Evolutionary conservation across 1,140 invertebrate species (phyloP), one percentile per base, ranked within the genome.

Genomic region (Gryon sp.): DNA sequence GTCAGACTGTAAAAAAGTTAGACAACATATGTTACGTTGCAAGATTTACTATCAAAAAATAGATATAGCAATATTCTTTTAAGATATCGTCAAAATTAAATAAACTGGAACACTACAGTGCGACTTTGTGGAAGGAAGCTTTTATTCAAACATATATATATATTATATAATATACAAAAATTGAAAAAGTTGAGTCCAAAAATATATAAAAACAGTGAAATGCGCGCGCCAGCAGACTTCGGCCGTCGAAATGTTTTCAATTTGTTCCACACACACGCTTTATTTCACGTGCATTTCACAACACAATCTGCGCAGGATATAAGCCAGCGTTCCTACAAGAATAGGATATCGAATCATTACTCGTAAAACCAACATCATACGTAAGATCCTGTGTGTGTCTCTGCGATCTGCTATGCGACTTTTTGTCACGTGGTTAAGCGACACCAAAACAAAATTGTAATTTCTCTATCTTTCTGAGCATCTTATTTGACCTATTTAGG

Each of bases 321-420:
- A 55, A 50, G 32, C 65, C n/a, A n/a, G 36, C 32, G 41, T 40
- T 57, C 28, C 32, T 12, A 24, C n/a, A n/a, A 46, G 50, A 70
- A 43, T 52, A 46, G 41, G 22, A 24, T 60, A 70, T 60, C 53
- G 34, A 26, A 20, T 28, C 55, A 70, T 70, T 36, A 26, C 55
- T 70, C 66, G 55, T 70, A 70, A 70, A 70, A 70, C 24, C 34
- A 16, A n/a, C 24, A 24, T 19, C 45, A 16, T 36, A 52, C 60
- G 36, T 65, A 18, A n/a, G 46, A 63, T 52, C 32, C 9, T n/a
- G n/a, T n/a, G n/a, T n/a, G n/a, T n/a, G n/a, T n/a, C n/a, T n/a
- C n/a, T n/a, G n/a, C n/a, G n/a, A 59, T 46, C 26, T 38, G 9
- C 15, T 20, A 8, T n/a, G n/a, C n/a, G 8, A 15, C 16, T 14